Conservation (phyloP, 2,113 vertebrate genomes). For the Cheirogaleus medius region DNA sequence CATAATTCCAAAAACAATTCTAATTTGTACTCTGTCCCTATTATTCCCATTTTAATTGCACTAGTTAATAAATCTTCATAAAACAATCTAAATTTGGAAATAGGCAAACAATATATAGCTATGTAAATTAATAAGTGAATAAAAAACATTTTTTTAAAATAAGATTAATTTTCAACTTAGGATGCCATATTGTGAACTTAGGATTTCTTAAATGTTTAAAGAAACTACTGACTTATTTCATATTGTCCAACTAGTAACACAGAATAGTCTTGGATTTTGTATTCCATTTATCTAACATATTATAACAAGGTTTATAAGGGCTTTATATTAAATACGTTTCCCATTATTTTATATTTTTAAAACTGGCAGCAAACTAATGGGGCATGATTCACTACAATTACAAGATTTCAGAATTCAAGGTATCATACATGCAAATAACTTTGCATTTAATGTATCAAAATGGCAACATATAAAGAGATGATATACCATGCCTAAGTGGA, state of each 20-base stretch:
- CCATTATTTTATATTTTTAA: neutral
- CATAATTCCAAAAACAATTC: neutral
- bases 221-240: neutral
- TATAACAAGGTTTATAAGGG: neutral
- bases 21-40: neutral
- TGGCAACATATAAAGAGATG: neutral
- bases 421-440: neutral
- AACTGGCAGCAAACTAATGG: neutral
- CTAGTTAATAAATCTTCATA: neutral
- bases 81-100: slow-evolving; percentile 19
- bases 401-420: neutral
- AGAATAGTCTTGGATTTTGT: neutral
- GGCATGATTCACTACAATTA: neutral
- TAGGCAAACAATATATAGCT: neutral
- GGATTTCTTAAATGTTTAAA: slow-evolving; percentile 22
- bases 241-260: neutral
- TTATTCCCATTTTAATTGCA: slow-evolving; percentile 29
- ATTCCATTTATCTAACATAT: neutral
- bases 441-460: neutral
- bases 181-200: neutral
- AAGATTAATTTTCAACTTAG: slow-evolving; percentile 24
- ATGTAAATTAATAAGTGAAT: neutral
- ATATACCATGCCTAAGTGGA: neutral
- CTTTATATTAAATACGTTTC: neutral
- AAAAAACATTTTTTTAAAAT: no score